Conservation (phyloP, 2,888 invertebrate species). For the Agapostemon virescens region DNA sequence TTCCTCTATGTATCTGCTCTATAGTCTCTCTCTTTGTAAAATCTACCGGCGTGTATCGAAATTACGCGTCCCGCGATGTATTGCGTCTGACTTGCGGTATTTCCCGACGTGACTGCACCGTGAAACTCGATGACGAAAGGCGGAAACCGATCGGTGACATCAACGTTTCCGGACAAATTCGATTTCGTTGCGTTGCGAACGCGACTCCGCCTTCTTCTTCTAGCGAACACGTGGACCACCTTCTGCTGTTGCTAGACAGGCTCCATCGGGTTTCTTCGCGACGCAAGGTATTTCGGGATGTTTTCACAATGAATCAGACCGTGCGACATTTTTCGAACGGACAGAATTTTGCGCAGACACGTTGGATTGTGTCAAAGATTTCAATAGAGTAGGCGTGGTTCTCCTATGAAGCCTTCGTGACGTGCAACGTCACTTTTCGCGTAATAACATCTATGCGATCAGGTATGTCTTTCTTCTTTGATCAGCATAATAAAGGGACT, state of each 20-base stretch:
- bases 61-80: conserved; percentile 11
- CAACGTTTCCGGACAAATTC: conserved; percentile 13
- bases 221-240: background rate
- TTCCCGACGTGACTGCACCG: conserved; percentile 29
- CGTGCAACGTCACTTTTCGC: background rate
- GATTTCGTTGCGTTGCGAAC: background rate
- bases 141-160: conserved; percentile 26
- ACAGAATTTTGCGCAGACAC: background rate
- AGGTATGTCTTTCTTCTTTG: background rate
- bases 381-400: background rate
- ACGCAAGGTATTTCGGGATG: background rate
- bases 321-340: background rate
- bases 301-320: background rate
- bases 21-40: background rate
- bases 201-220: background rate
- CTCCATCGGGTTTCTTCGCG: background rate
- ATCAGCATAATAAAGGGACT: background rate
- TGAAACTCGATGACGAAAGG: conserved; percentile 30
- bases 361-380: background rate
- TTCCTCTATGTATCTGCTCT: background rate
- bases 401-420: too few species aligned
- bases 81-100: conserved; percentile 34
- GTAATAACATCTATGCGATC: background rate
- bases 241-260: too few species aligned
- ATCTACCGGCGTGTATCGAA: conserved; percentile 7